Evolutionary conservation across 2,888 invertebrate genomes (phyloP), one percentile per base, ranked within the genome.

Genomic region (Caenorhabditis sp.): DNA sequence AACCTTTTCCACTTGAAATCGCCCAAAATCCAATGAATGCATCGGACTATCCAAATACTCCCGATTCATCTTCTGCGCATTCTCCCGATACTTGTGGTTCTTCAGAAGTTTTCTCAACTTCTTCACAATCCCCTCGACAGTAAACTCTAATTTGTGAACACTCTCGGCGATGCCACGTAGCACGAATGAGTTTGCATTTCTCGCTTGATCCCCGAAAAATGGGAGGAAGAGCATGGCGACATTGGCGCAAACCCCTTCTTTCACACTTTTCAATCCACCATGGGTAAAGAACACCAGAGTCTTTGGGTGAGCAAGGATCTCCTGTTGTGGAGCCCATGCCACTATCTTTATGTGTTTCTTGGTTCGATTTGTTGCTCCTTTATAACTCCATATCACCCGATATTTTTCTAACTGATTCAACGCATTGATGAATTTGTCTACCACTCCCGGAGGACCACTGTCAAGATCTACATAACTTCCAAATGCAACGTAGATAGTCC

Each of bases 401-500:
- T 83, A 83, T 60, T 82, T 77, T 27, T 63, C 60, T 20, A 83
- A 67, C 17, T 67, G 54, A 52, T 74, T 78, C 61, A 83, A 65
- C 17, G 79, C 80, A 25, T 77, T 59, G 21, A 76, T 56, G 57
- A 83, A 83, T 20, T 64, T 66, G 5, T 73, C 58, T 1, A 77
- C 66, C 26, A 68, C 74, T 43, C 77, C 75, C 5, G 54, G 63
- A 20, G 81, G 80, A n/a, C 81, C 83, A 20, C 67, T 62, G 25
- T 76, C 69, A 69, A 80, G 78, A 25, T 78, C 70, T 17, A 81
- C 73, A 62, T 81, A 74, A 8, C 77, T 77, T 1, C 83, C 83
- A 49, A 83, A 82, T 8, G 83, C 83, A n/a, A 82, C 80, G 56
- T 82, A 78, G 17, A 83, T 82, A 1, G 82, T 82, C 61, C 83